Evolutionary conservation across 2,797 vertebrate species (phyloP), one percentile per base, ranked within the genome.

Genomic region (Toxotes lorentzi): DNA sequence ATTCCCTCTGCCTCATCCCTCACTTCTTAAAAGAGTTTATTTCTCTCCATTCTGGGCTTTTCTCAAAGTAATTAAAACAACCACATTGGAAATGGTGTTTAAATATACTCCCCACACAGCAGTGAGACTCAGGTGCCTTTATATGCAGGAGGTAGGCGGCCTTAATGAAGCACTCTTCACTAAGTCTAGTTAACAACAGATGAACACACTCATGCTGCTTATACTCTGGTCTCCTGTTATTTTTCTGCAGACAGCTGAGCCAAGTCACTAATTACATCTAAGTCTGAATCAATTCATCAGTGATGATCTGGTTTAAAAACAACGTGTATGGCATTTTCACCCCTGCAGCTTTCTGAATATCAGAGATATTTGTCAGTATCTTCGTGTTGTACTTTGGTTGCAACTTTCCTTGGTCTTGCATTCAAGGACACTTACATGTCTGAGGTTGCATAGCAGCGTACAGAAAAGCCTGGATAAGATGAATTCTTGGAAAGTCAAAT

Each of bases 131-230:
- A 68, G 56, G 23, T 68, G 62, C 72, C 32, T 82, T 78, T 85
- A 77, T 58, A 62, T 71, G 67, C 69, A 67, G n/a, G 61, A 87
- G 40, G 75, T 73, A 78, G 68, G 85, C 67, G 30, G 48, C 64
- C 61, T 61, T 88, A 86, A 90, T 89, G 81, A 92, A 86, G 68
- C 66, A 45, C 48, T 65, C 78, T 14, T 24, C 35, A 86, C 76
- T 62, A 57, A 68, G 70, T 79, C 69, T 78, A 40, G 65, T 89
- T 86, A 87, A 65, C 67, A 78, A 74, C 78, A 72, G 70, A 91
- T 78, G 63, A 79, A 82, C 79, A 78, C 41, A 19, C 40, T 73
- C 45, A 30, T 75, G 73, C 73, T 54, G 60, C 81, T 78, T 23
- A 65, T 47, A 67, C 69, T 67, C 34, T 16, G 27, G n/a, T 54